Base-by-base conservation (phyloP, 1,140 invertebrate genomes). In the Leptopilina clavipes region DNA sequence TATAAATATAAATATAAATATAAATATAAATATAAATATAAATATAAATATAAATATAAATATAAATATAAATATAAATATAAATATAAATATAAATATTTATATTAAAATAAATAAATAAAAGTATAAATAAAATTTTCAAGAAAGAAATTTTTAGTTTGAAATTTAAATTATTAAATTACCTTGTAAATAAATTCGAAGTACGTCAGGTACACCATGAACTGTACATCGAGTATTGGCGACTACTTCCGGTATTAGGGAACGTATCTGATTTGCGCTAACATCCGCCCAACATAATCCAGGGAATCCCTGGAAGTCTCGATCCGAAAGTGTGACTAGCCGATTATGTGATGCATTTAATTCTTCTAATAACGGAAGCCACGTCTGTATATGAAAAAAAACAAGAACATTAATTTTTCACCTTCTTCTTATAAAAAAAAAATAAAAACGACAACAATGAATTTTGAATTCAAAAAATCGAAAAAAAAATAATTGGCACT, bases 151-250 rank as follows among this genome's bases (percentile, higher is more conserved):
- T 70, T 40, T 37, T 70, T 12, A 37, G 14, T 71, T 40, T 85
- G 25, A 31, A 31, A 31, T 31, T 31, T n/a, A n/a, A 5, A 2
- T 31, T 31, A 31, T 31, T 31, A 2, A 31, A 31, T 89, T 89
- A 96, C 95, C 94, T 93, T 95, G 92, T 73, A 96, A 91, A 87
- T 95, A 93, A 82, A 96, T 94, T 83, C 95, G 94, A 81, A 96
- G 88, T 65, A 93, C 93, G 79, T 94, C 94, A 73, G 93, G 93
- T 9, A 95, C 94, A 76, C 94, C 94, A 83, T 95, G 94, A 70
- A 95, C 92, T 56, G 92, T 93, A 86, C 95, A 96, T 79, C 93
- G 92, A 0, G 95, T 95, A 85, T 96, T 95, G 3, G 94, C 92
- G 0, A 95, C 94, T 10, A 96, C 89, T 83, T 95, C 94, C 31